phyloP scores from a whole-genome alignment of 2,888 invertebrate species.

The Lottia gigantea region DNA sequence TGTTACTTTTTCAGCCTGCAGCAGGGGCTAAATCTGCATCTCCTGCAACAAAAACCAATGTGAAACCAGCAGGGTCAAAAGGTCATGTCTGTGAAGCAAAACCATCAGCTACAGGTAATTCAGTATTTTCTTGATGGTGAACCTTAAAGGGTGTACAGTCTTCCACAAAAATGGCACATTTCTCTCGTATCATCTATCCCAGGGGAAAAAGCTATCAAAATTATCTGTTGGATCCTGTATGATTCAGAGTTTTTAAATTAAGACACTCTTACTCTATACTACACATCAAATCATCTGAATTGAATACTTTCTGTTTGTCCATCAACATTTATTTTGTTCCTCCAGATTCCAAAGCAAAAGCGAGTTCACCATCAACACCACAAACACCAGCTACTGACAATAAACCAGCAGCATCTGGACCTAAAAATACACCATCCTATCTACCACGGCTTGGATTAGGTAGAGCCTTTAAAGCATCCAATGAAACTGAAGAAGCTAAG shows the following conservation, averaged over 20 bases:
- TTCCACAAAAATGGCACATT: too few relatives aligned
- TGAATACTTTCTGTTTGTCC: neutral
- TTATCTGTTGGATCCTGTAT: too few relatives aligned
- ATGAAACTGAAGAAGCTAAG: conserved; percentile 54
- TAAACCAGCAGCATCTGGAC: conserved; percentile 33
- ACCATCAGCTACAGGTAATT: neutral
- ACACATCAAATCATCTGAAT: too few relatives aligned
- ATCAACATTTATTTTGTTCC: neutral
- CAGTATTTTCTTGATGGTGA: too few relatives aligned
- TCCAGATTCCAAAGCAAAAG: neutral
- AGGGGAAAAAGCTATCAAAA: too few relatives aligned
- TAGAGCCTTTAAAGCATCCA: conserved; percentile 51
- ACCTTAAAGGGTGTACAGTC: too few relatives aligned
- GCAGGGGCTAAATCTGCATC: conserved; percentile 28
- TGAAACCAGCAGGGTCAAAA: conserved; percentile 8
- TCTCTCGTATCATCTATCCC: too few relatives aligned
- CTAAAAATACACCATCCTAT: conserved; percentile 57
- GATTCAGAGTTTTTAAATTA: too few relatives aligned
- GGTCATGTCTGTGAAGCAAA: conserved; percentile 8
- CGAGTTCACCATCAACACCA: neutral
- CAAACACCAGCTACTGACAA: conserved; percentile 15
- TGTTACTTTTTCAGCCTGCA: neutral
- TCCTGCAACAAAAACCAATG: conserved; percentile 10
- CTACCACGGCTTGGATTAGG: conserved; percentile 63
- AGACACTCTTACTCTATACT: too few relatives aligned